These are phyloP conservation scores for Sycon ciliatum DNA, from an alignment of 37 sponge, comb jelly and placozoan species.

Conservation along the genomic window DNA sequence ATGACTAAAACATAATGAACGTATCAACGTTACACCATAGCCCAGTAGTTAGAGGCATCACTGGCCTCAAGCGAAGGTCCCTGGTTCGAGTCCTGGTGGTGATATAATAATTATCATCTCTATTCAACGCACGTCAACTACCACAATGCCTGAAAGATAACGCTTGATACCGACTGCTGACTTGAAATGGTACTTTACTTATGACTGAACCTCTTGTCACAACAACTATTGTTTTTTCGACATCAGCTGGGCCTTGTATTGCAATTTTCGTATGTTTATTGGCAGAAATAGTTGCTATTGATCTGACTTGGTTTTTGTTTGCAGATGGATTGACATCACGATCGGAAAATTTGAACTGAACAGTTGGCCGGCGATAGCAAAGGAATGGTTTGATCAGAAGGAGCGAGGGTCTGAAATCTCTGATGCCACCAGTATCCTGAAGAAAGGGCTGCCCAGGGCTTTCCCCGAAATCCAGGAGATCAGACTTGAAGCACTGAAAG, in stretches of 20 bases:
- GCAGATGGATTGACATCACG: conserved; percentile 62
- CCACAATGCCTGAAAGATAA: no score
- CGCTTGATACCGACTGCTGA: no score
- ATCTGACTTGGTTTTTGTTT: neutral
- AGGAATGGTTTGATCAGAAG: conserved; percentile 75
- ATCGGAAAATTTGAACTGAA: conserved; percentile 73
- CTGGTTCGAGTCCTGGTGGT: no score
- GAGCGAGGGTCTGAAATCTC: conserved; percentile 61
- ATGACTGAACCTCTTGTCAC: neutral
- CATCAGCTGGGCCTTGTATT: no score
- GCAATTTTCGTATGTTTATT: no score
- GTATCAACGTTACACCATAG: no score
- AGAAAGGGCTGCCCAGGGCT: conserved; percentile 70
- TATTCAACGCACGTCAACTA: no score
- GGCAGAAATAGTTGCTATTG: neutral
- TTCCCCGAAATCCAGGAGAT: conserved; percentile 82
- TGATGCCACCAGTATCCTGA: conserved; percentile 30
- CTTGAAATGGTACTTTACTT: neutral
- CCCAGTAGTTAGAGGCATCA: no score
- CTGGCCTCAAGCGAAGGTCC: no score
- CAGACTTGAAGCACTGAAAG: conserved; percentile 63
- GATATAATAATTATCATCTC: no score
- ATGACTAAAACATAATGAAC: no score
- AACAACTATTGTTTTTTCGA: conserved; percentile 36
- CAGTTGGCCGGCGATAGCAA: conserved; percentile 71